A percentile compares a stretch with the other conserved stretches of the same genome.
phyloP scores from a whole-genome alignment of 2,113 vertebrate species.

The Oncorhynchus gorbuscha region DNA sequence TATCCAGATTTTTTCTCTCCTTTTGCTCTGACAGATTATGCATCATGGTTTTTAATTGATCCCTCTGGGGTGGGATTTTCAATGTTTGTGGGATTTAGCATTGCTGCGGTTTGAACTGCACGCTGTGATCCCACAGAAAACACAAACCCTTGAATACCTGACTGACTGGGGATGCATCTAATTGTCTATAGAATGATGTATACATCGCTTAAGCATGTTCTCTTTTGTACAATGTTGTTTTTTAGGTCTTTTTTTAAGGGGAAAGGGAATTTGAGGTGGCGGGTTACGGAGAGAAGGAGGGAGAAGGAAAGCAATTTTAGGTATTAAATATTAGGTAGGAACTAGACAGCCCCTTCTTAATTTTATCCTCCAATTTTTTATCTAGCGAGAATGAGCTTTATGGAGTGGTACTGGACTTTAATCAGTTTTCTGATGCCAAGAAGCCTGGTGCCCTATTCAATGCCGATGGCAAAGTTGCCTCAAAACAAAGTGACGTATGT shows the following conservation, averaged over 20 bases:
- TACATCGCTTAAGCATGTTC: conserved; percentile 1
- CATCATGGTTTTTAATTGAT: conserved; percentile 75
- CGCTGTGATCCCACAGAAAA: conserved; percentile 44
- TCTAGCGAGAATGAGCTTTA: conserved; percentile 30
- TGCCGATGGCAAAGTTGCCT: too few species aligned
- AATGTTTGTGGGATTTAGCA: conserved; percentile 48
- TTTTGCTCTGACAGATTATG: conserved; percentile 56
- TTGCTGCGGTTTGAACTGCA: conserved; percentile 56
- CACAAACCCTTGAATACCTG: conserved; percentile 28
- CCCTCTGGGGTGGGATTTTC: conserved; percentile 67
- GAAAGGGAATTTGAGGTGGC: neutral
- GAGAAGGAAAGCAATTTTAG: neutral
- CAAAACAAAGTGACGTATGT: too few species aligned
- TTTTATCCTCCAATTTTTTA: conserved; percentile 14
- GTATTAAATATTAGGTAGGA: conserved; percentile 1
- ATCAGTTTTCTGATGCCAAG: conserved; percentile 22
- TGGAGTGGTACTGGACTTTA: neutral
- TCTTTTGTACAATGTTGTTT: neutral
- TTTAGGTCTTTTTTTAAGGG: neutral
- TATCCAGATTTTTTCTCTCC: conserved; percentile 38
- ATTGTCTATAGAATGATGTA: conserved; percentile 43
- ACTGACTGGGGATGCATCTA: conserved; percentile 36
- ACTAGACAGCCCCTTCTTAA: neutral
- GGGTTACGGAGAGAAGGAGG: neutral
- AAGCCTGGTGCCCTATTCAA: neutral